phyloP scores from a whole-genome alignment of 2,888 invertebrate genomes.

The Listrodromus nycthemerus region DNA sequence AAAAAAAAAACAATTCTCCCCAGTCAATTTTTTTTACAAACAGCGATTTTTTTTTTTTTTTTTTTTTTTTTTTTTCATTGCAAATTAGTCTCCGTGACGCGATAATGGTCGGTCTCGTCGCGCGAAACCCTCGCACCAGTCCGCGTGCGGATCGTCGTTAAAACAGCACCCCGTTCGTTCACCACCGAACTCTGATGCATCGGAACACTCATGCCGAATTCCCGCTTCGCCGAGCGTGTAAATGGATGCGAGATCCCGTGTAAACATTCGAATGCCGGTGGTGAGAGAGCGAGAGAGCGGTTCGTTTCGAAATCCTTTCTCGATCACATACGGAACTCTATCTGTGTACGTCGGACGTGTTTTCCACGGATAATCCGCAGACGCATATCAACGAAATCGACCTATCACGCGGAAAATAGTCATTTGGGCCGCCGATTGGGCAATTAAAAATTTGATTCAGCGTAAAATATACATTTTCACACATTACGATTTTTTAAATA shows the following conservation, averaged over 20 bases:
- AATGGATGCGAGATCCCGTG: slow-evolving; percentile 51
- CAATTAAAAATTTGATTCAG: slow-evolving; percentile 4
- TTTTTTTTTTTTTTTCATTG: background rate
- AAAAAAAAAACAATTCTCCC: too few relatives aligned
- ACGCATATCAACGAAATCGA: background rate
- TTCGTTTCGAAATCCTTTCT: slow-evolving; percentile 38
- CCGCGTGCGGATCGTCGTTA: slow-evolving; percentile 39
- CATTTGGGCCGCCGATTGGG: background rate
- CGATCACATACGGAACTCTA: slow-evolving; percentile 2
- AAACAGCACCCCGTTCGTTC: slow-evolving; percentile 29
- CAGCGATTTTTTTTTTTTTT: background rate
- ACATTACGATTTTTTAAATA: too few relatives aligned
- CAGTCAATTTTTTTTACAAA: background rate
- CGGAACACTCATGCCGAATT: slow-evolving; percentile 50
- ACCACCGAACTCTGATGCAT: slow-evolving; percentile 36
- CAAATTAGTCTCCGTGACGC: background rate
- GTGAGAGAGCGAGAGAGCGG: slow-evolving; percentile 18
- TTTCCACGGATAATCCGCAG: background rate
- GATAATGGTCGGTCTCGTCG: background rate
- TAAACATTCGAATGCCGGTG: slow-evolving; percentile 52
- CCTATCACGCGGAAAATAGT: slow-evolving; percentile 1
- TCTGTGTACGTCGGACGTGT: background rate
- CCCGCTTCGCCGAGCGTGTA: slow-evolving; percentile 58
- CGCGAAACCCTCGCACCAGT: background rate
- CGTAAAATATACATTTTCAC: background rate